Percentiles rank a stretch among this genome's conserved stretches.
phyloP scores from a whole-genome alignment of 2,888 invertebrate species.

The Rhagophthalmus giganteus region DNA sequence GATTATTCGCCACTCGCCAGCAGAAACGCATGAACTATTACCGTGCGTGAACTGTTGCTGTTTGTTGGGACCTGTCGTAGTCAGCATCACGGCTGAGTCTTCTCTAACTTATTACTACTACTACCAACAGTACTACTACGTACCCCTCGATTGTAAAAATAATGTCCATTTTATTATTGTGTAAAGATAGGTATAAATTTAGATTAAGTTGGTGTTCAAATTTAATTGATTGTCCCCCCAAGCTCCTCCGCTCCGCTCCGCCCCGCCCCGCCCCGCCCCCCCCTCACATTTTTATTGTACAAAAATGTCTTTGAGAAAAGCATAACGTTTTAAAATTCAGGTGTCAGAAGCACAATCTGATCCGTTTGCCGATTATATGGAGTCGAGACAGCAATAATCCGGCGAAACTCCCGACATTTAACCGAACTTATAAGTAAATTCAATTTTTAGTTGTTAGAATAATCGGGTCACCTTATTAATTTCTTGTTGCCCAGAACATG shows the following conservation, averaged over 20 bases:
- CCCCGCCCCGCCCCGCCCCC: no score
- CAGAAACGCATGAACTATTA: conserved; percentile 30
- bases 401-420: no score
- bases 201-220: conserved; percentile 53
- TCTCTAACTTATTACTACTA: conserved; percentile 44
- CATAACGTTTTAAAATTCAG: no score
- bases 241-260: no score
- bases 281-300: conserved; percentile 24
- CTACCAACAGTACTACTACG: conserved; percentile 48
- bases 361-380: no score
- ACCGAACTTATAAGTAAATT: no score
- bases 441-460: no score
- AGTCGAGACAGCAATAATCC: conserved; percentile 21
- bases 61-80: conserved; percentile 34
- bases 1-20: conserved; percentile 28
- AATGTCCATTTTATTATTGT: conserved; percentile 56
- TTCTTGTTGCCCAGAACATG: background rate
- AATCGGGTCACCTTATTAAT: no score
- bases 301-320: conserved; percentile 19
- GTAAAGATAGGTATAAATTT: conserved; percentile 58
- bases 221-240: conserved; percentile 35
- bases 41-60: conserved; percentile 31
- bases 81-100: conserved; percentile 33
- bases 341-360: conserved; percentile 25
- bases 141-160: conserved; percentile 57